Conservation (phyloP, 2,888 invertebrate genomes). For the Clusia tigrina region DNA sequence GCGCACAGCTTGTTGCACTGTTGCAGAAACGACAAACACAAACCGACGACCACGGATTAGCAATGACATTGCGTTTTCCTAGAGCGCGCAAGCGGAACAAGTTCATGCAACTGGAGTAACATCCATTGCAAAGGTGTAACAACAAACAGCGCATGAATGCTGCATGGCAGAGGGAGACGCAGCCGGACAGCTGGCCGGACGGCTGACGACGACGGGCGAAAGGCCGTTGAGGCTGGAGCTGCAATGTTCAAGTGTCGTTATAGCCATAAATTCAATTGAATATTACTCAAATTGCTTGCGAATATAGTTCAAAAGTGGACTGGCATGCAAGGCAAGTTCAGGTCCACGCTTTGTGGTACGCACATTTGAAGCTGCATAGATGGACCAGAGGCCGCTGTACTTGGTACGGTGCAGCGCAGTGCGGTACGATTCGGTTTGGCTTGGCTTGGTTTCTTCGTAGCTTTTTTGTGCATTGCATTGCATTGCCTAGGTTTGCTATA, state of each 20-base stretch:
- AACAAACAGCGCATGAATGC: conserved; percentile 23
- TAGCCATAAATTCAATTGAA: conserved; percentile 59
- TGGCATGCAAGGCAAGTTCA: conserved; percentile 20
- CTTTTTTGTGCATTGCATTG: not conserved
- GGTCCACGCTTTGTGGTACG: conserved; percentile 15
- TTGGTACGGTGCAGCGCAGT: no score
- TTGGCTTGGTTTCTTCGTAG: not conserved
- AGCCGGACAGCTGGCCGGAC: not conserved
- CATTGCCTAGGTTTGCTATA: no score
- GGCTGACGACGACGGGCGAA: conserved; percentile 7
- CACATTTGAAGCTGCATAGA: conserved; percentile 31
- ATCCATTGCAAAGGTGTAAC: conserved; percentile 39
- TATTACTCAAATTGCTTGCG: conserved; percentile 55
- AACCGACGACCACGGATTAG: conserved; percentile 24
- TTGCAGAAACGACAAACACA: conserved; percentile 1
- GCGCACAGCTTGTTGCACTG: conserved; percentile 3
- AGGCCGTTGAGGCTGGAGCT: conserved; percentile 11
- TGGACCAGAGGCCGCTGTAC: conserved; percentile 13
- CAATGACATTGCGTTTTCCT: conserved; percentile 41
- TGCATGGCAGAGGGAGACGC: not conserved
- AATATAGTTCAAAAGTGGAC: conserved; percentile 28
- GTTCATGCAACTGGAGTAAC: conserved; percentile 50
- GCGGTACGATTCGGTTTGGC: no score
- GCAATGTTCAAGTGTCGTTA: conserved; percentile 47
- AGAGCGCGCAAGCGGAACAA: conserved; percentile 51